These are phyloP conservation scores for Sebastes steindachneri DNA, from an alignment of 2,797 vertebrate species.

Conservation along the genomic window DNA sequence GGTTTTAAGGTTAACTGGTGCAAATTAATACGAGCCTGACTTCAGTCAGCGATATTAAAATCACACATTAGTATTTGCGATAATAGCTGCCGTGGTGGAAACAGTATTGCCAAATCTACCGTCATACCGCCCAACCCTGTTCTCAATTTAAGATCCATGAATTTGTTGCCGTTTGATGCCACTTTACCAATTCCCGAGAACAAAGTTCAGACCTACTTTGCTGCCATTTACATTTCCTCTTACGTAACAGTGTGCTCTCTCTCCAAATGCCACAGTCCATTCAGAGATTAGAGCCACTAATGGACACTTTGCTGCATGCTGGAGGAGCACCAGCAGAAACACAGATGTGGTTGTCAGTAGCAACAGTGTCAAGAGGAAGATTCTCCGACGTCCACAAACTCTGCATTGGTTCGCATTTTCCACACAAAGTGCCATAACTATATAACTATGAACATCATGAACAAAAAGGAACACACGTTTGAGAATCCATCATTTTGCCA, in stretches of 20 bases:
- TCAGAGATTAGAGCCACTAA: conserved; percentile 5
- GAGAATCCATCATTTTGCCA: neutral
- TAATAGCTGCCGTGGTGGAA: too few species aligned
- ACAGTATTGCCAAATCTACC: too few species aligned
- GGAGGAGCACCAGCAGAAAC: neutral
- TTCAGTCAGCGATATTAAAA: too few species aligned
- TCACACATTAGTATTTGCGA: too few species aligned
- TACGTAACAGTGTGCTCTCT: neutral
- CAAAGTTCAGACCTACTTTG: neutral
- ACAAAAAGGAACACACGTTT: neutral
- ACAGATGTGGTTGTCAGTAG: conserved; percentile 46
- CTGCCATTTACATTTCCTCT: neutral
- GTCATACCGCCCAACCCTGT: too few species aligned
- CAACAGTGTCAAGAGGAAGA: conserved; percentile 25
- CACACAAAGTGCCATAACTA: neutral
- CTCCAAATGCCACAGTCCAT: neutral
- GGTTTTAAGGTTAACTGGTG: too few species aligned
- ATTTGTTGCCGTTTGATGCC: neutral
- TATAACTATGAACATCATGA: neutral
- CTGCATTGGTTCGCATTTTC: neutral
- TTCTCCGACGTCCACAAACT: neutral
- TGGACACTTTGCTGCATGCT: neutral
- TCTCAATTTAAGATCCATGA: neutral
- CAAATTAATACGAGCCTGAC: too few species aligned
- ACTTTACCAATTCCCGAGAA: neutral